Evolutionary conservation across 2,113 vertebrate species (phyloP).

Genomic region (Plecturocebus donacophilus): DNA sequence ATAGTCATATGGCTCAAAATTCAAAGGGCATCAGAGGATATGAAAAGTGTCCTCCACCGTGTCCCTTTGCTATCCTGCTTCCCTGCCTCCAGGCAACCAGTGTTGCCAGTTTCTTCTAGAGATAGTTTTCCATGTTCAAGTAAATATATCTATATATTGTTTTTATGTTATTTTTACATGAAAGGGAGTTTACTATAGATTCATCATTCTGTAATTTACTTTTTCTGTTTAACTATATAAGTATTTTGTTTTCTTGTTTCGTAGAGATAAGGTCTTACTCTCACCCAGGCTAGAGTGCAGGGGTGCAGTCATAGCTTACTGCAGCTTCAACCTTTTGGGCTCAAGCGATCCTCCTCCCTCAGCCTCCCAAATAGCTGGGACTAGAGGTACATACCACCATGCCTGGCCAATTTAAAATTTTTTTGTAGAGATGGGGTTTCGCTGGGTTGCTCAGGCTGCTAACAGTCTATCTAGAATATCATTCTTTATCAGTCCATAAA

Average conservation of each 20-base stretch:
- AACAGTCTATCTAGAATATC: background rate
- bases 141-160: background rate
- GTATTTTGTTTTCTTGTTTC: too few species aligned
- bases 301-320: too few species aligned
- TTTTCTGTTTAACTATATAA: slow-evolving; percentile 9
- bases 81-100: background rate
- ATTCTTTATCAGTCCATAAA: slow-evolving; percentile 42
- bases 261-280: too few species aligned
- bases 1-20: slow-evolving; percentile 15
- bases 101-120: slow-evolving; percentile 32
- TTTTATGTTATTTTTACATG: background rate
- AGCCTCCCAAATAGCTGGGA: too few species aligned
- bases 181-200: background rate
- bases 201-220: background rate
- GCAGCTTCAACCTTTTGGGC: too few species aligned
- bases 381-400: too few species aligned
- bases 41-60: background rate
- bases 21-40: background rate
- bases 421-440: background rate
- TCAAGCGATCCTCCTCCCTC: too few species aligned
- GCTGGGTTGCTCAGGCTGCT: background rate
- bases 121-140: background rate
- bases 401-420: background rate
- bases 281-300: too few species aligned
- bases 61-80: background rate